Base-by-base conservation (phyloP, 2,888 invertebrate genomes). In the Agrochola lychnidis region DNA sequence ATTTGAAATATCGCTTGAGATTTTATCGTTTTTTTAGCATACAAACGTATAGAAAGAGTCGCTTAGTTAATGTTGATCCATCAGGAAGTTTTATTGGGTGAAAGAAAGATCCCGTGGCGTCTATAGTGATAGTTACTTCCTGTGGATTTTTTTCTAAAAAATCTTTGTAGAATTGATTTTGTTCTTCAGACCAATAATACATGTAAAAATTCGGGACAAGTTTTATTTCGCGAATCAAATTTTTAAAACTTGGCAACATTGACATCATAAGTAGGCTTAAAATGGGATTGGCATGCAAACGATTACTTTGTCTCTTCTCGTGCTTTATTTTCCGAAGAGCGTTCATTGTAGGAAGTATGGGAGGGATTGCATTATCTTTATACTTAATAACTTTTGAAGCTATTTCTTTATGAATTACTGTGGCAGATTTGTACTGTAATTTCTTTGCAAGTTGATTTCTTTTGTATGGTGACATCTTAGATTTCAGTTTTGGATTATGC, bases 381-480 rank as follows among this genome's bases (percentile, higher is more conserved):
- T 75, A n/a, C 19, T 75, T 75, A 36, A 75, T 75, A 40, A 75
- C 69, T 70, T 45, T 56, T 51, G 70, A 72, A 72, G 76, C 76
- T 61, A 76, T 72, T 76, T 72, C 72, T 76, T 76, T 76, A 30
- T 77, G 76, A 53, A 77, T 36, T 36, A 77, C 72, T 69, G 71
- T 61, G 56, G 75, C 75, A 56, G 75, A 36, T 59, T 76, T 76
- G 36, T 76, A 76, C 36, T 76, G 76, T 40, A 76, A 68, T 73
- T 68, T 77, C 61, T 76, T 76, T 53, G 76, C 76, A 45, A 72
- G 53, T 77, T 77, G 40, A 53, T 62, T 53, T 72, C 76, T 72
- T 77, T 77, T 73, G 76, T 77, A 77, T 53, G 76, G 76, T 40
- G 72, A 36, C 56, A 77, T 53, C 57, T 77, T 77, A 45, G 76